Base-by-base conservation (phyloP, 2,888 invertebrate genomes). In the Xestia rhomboidea region DNA sequence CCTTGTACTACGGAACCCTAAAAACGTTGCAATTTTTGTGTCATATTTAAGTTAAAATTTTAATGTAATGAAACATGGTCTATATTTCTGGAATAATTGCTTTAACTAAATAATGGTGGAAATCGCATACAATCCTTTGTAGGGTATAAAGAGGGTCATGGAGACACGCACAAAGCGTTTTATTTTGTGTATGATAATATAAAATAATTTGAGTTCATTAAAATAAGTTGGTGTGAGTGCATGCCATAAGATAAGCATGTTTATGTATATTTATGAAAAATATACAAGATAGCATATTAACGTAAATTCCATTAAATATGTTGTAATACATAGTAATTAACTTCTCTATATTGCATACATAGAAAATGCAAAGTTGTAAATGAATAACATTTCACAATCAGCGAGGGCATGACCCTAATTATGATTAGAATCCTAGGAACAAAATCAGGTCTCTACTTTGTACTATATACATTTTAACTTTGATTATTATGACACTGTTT, bases 391-490 rank as follows among this genome's bases (percentile, higher is more conserved):
- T 73, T 34, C n/a, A n/a, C n/a, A 51, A 75, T 82, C 82, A 73
- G 11, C 21, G 49, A 57, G 46, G 15, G 54, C 46, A 46, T 30
- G 46, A 81, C 51, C 54, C 63, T n/a, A 81, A 62, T 72, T 70
- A 77, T 46, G 81, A 71, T 80, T 70, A 80, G 44, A 77, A 62
- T 54, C 49, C 44, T 71, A 71, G 54, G n/a, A 46, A 49, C 18
- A n/a, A 79, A 38, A 79, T 30, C 68, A 67, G 38, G 27, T 76
- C 78, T 30, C 18, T 44, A 30, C 15, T 60, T 34, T 63, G 38
- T 1, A 18, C 2, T 44, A 41, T 24, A 67, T 51, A 51, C 24
- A 24, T 51, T 51, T 51, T 11, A 51, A 51, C 51, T 24, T 51
- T 24, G 51, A 51, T 51, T 24, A 24, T 54, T 54, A 54, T n/a